Conservation (phyloP, 2,888 invertebrate genomes). For the Euplagia quadripunctaria region DNA sequence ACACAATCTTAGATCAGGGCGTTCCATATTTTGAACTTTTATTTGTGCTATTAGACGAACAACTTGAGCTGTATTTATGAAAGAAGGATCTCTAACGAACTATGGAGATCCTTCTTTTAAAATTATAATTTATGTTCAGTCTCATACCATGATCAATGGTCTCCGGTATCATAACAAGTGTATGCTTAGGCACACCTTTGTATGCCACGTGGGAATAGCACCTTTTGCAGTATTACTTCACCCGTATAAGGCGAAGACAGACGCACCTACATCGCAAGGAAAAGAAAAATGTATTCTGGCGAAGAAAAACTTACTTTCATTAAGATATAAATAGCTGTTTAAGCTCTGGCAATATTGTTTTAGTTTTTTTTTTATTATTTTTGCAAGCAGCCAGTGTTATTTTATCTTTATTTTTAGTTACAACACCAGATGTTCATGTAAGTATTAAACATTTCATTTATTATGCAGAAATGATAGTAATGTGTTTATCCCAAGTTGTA, state of each 20-base stretch:
- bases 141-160: slow-evolving; percentile 46
- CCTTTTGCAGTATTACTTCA: slow-evolving; percentile 42
- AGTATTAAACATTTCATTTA: background rate
- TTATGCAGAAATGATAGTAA: background rate
- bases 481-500: background rate
- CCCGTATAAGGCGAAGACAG: slow-evolving; percentile 47
- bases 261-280: slow-evolving; percentile 16
- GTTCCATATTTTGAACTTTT: background rate
- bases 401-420: background rate
- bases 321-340: background rate
- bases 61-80: background rate
- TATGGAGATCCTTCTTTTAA: background rate
- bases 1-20: background rate
- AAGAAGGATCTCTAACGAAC: slow-evolving; percentile 33
- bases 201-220: slow-evolving; percentile 45
- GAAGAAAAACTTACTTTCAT: slow-evolving; percentile 39
- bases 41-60: background rate
- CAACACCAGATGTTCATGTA: background rate
- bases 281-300: slow-evolving; percentile 31
- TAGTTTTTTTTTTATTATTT: background rate
- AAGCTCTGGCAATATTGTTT: background rate
- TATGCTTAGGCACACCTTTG: slow-evolving; percentile 58
- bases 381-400: background rate
- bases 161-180: slow-evolving; percentile 45
- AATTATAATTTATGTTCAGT: slow-evolving; percentile 34